phyloP scores from a whole-genome alignment of 2,888 invertebrate species.

The Drosophila siamana region DNA sequence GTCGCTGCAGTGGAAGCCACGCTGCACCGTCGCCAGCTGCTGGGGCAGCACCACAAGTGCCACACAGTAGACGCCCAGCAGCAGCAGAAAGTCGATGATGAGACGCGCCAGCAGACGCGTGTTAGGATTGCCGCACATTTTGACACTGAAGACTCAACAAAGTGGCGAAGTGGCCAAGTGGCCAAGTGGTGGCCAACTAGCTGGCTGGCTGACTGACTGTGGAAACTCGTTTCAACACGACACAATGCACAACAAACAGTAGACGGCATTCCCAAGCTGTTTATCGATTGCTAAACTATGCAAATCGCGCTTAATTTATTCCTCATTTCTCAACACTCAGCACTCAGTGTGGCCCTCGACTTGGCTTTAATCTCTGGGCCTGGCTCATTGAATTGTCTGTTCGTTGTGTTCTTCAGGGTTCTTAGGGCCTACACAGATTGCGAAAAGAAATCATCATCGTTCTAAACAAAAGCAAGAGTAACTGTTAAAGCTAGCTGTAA shows the following conservation, averaged over 20 bases:
- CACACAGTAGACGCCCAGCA: constrained; percentile 66
- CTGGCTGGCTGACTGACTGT: too few species aligned
- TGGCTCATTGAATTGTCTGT: too few species aligned
- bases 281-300: constrained; percentile 66
- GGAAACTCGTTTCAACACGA: constrained; percentile 46
- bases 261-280: constrained; percentile 40
- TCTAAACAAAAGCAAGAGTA: constrained; percentile 54
- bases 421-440: background rate
- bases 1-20: constrained; percentile 98
- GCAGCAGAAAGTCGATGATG: constrained; percentile 74
- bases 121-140: constrained; percentile 80
- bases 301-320: constrained; percentile 69
- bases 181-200: constrained; percentile 1
- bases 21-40: constrained; percentile 58
- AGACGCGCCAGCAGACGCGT: constrained; percentile 78
- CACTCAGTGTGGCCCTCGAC: constrained; percentile 8
- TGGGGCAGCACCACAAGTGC: constrained; percentile 76
- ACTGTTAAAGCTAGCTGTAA: constrained; percentile 53
- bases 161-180: too few species aligned
- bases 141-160: too few species aligned
- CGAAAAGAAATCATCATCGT: background rate
- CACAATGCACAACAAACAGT: constrained; percentile 31
- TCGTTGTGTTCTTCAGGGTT: too few species aligned
- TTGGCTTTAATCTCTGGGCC: too few species aligned
- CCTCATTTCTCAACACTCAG: constrained; percentile 46